Conservation (phyloP, 2,113 vertebrate species). For the Lasiurus borealis region DNA sequence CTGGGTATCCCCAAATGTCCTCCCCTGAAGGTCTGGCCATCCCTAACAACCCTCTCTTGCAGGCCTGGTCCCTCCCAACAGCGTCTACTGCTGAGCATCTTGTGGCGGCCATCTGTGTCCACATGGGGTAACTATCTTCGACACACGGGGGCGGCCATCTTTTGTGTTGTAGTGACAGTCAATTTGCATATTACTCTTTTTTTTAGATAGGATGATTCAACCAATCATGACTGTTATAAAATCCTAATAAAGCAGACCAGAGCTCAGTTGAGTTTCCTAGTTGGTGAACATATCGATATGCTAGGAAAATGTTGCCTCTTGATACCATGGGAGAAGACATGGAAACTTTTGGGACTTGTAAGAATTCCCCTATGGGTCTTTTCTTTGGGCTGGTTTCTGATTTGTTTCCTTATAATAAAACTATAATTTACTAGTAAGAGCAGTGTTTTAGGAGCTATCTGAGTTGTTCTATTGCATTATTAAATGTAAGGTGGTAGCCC, state of each 20-base stretch:
- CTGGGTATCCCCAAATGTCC: too few relatives aligned
- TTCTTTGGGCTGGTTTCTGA: neutral
- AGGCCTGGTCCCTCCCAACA: too few relatives aligned
- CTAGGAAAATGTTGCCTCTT: too few relatives aligned
- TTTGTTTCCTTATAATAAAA: neutral
- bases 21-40: too few relatives aligned
- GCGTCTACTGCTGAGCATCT: too few relatives aligned
- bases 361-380: accelerated
- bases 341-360: accelerated
- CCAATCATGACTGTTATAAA: neutral
- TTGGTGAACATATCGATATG: neutral
- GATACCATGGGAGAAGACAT: neutral
- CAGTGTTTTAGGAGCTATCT: neutral
- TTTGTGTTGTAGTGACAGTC: too few relatives aligned
- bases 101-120: too few relatives aligned
- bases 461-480: neutral
- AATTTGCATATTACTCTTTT: too few relatives aligned
- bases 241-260: neutral
- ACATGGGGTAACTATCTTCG: too few relatives aligned
- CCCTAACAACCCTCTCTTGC: too few relatives aligned
- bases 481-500: neutral
- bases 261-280: neutral
- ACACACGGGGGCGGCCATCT: too few relatives aligned
- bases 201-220: neutral
- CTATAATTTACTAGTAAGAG: neutral